Conservation (phyloP, 2,888 invertebrate genomes). For the Andrena flavipes region DNA sequence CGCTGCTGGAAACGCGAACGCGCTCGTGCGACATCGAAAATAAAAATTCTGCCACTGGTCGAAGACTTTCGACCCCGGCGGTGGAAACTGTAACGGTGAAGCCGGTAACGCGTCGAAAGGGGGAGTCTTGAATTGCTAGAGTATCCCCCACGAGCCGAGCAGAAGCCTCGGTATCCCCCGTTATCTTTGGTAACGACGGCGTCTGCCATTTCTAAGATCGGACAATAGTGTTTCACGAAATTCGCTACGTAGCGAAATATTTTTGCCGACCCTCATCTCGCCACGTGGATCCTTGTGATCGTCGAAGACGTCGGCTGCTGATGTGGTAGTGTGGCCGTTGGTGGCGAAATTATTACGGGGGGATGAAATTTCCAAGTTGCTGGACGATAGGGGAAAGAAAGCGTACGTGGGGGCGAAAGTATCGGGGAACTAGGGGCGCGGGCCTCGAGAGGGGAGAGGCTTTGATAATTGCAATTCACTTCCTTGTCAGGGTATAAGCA, state of each 20-base stretch:
- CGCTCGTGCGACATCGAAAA: not conserved
- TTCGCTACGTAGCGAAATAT: slow-evolving; percentile 59
- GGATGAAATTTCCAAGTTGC: slow-evolving; percentile 83
- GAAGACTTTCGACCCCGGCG: not conserved
- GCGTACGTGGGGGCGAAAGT: slow-evolving; percentile 62
- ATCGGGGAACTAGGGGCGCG: slow-evolving; percentile 30
- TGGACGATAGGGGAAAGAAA: slow-evolving; percentile 66
- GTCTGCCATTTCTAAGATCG: slow-evolving; percentile 37
- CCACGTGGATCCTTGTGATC: slow-evolving; percentile 74
- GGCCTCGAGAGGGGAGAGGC: slow-evolving; percentile 72
- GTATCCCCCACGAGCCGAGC: not conserved
- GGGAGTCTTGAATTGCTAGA: not conserved
- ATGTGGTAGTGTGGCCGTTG: slow-evolving; percentile 64
- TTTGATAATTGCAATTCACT: slow-evolving; percentile 84
- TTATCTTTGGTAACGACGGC: slow-evolving; percentile 20
- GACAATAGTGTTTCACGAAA: slow-evolving; percentile 49
- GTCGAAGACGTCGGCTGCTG: slow-evolving; percentile 65
- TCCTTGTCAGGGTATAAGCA: slow-evolving; percentile 78
- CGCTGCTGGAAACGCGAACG: not conserved
- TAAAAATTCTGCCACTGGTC: not conserved
- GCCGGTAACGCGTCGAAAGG: not conserved
- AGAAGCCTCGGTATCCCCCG: slow-evolving; percentile 16
- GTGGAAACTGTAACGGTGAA: not conserved
- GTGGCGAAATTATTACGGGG: slow-evolving; percentile 78
- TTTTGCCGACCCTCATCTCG: slow-evolving; percentile 55